Conservation (phyloP, 1,140 invertebrate species). For the Alviniconcha marisindica region DNA sequence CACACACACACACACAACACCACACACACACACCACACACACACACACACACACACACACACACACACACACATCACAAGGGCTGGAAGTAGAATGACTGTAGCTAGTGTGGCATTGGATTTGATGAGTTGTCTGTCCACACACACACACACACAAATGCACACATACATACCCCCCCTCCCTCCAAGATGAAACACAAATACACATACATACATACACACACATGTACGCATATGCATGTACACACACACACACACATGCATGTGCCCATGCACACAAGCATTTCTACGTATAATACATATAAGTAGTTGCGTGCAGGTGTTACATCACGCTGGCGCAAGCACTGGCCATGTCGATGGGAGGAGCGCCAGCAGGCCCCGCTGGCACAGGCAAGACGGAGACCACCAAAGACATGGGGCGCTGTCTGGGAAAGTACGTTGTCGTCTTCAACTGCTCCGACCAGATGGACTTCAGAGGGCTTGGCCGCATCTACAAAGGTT, state of each 20-base stretch:
- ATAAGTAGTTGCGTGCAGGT: constrained; percentile 85
- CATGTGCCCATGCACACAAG: too few relatives aligned
- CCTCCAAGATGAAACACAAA: not conserved
- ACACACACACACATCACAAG: too few relatives aligned
- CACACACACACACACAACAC: too few relatives aligned
- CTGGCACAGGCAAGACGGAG: constrained; percentile 97
- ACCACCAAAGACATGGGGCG: constrained; percentile 99
- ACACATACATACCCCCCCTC: not conserved
- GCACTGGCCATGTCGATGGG: constrained; percentile 97
- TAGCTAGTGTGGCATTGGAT: too few relatives aligned
- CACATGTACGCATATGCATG: not conserved
- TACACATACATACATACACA: constrained; percentile 13
- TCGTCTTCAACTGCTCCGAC: constrained; percentile 99
- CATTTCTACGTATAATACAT: too few relatives aligned
- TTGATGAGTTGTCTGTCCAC: not conserved
- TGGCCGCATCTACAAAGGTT: constrained; percentile 92
- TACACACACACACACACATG: too few relatives aligned
- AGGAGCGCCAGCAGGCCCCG: constrained; percentile 95
- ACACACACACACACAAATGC: not conserved
- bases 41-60: too few relatives aligned
- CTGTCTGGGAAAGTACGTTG: constrained; percentile 97
- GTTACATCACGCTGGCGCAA: constrained; percentile 97
- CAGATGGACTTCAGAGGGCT: constrained; percentile 98
- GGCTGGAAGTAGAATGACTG: too few relatives aligned
- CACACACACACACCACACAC: too few relatives aligned